These are phyloP conservation scores for Elgaria multicarinata DNA, from an alignment of 2,113 vertebrate genomes.

Conservation along the genomic window DNA sequence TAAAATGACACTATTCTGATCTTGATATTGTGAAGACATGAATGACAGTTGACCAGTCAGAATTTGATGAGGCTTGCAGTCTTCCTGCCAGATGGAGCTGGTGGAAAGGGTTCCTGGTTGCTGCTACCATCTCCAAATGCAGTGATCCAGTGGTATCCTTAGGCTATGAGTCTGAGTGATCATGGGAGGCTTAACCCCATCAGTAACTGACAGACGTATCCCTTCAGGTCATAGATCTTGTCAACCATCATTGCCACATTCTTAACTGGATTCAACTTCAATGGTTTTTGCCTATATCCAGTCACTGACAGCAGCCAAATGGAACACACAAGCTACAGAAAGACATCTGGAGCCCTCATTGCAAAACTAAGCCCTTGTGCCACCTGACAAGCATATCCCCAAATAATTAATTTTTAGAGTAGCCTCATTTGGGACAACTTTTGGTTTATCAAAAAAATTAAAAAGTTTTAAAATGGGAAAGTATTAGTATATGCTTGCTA, in stretches of 20 bases:
- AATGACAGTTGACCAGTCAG: background rate
- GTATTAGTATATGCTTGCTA: background rate
- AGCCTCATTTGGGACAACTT: background rate
- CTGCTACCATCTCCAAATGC: background rate
- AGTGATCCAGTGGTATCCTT: background rate
- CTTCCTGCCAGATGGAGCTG: background rate
- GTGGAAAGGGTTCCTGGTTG: conserved; percentile 4
- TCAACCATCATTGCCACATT: background rate
- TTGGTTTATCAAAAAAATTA: background rate
- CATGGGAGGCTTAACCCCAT: background rate
- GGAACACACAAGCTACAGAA: background rate
- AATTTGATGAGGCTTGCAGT: conserved; percentile 11
- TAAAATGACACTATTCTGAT: background rate
- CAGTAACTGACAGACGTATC: background rate
- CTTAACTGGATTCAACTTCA: background rate
- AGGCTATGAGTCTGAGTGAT: background rate
- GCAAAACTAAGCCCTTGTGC: background rate
- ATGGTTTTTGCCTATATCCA: background rate
- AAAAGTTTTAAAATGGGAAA: background rate
- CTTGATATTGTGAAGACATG: conserved; percentile 2
- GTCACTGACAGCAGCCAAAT: background rate
- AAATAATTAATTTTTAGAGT: background rate
- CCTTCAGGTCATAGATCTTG: background rate
- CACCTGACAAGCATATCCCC: background rate
- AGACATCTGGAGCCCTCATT: background rate